Percentiles rank a stretch among this genome's conserved stretches.
These are phyloP conservation scores for Drosophila histrio DNA, from an alignment of 2,888 invertebrate species.

Conservation along the genomic window DNA sequence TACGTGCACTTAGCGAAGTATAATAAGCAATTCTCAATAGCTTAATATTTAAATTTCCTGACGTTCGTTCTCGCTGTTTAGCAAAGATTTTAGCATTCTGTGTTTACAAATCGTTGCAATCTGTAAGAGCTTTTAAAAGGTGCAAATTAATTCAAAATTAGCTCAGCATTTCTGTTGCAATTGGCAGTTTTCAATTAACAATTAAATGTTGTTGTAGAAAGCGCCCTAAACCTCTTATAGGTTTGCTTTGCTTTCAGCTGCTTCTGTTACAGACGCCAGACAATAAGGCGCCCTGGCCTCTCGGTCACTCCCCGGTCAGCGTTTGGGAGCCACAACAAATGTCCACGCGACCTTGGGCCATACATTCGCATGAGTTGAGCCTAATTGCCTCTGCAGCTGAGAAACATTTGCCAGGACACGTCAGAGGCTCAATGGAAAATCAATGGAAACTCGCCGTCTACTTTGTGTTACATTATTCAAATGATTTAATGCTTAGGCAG, in stretches of 20 bases:
- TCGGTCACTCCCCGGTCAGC: not conserved
- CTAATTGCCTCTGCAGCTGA: constrained; percentile 48
- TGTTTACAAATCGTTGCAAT: constrained; percentile 45
- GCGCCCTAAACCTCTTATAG: constrained; percentile 21
- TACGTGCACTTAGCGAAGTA: not conserved
- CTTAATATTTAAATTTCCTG: constrained; percentile 30
- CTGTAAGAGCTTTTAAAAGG: constrained; percentile 28
- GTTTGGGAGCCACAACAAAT: constrained; percentile 9
- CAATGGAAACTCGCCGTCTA: constrained; percentile 48
- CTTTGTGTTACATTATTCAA: constrained; percentile 51
- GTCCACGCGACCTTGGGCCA: constrained; percentile 40
- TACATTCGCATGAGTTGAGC: constrained; percentile 46
- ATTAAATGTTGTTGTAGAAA: constrained; percentile 14
- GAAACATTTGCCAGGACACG: constrained; percentile 22
- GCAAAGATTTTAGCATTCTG: constrained; percentile 28
- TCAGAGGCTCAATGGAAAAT: constrained; percentile 40
- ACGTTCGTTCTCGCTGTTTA: constrained; percentile 41
- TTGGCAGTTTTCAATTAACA: constrained; percentile 20
- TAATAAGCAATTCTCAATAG: constrained; percentile 19
- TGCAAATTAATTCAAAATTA: constrained; percentile 63
- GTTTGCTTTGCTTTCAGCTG: not conserved
- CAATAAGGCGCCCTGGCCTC: constrained; percentile 40
- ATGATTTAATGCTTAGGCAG: constrained; percentile 55
- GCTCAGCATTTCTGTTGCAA: constrained; percentile 25
- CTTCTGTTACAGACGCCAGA: constrained; percentile 27